Conservation (phyloP, 2,797 vertebrate genomes). For the Neosalanx taihuensis region DNA sequence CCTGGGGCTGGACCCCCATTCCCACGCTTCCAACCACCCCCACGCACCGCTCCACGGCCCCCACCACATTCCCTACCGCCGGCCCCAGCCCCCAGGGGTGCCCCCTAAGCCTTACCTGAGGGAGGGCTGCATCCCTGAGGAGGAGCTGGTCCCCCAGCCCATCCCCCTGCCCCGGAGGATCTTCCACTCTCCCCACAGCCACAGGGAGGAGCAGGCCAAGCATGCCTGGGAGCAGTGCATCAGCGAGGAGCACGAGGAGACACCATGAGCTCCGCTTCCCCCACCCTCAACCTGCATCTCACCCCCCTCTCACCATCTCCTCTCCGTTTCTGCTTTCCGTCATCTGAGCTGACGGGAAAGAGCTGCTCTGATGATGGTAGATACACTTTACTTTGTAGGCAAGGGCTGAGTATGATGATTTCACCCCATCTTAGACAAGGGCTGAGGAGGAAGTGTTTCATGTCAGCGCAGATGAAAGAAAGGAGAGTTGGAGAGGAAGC, state of each 20-base stretch:
- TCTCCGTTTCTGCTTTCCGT: conserved; percentile 49
- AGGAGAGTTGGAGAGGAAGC: conserved; percentile 18
- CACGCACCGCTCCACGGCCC: conserved; percentile 52
- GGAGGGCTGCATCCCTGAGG: conserved; percentile 84
- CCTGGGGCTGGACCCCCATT: conserved; percentile 71
- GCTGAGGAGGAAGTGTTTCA: conserved; percentile 5
- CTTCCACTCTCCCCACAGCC: conserved; percentile 82
- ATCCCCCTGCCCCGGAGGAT: conserved; percentile 91
- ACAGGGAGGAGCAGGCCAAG: conserved; percentile 88
- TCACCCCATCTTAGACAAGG: neutral
- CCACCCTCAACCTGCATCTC: neutral
- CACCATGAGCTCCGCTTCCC: conserved; percentile 51
- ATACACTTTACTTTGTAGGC: neutral
- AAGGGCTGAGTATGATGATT: neutral
- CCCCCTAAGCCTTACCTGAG: conserved; percentile 92
- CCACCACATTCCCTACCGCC: conserved; percentile 81
- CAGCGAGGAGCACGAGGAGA: conserved; percentile 83
- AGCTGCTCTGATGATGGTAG: conserved; percentile 16
- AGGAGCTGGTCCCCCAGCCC: conserved; percentile 84
- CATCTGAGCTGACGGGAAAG: conserved; percentile 43
- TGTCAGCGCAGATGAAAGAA: conserved; percentile 52
- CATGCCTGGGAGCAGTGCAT: conserved; percentile 94
- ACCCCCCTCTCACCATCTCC: conserved; percentile 1
- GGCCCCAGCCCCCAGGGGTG: conserved; percentile 86
- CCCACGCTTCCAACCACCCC: conserved; percentile 57